Evolutionary conservation across 2,113 vertebrate genomes (phyloP).

Genomic region (Megatriorchis doriae): DNA sequence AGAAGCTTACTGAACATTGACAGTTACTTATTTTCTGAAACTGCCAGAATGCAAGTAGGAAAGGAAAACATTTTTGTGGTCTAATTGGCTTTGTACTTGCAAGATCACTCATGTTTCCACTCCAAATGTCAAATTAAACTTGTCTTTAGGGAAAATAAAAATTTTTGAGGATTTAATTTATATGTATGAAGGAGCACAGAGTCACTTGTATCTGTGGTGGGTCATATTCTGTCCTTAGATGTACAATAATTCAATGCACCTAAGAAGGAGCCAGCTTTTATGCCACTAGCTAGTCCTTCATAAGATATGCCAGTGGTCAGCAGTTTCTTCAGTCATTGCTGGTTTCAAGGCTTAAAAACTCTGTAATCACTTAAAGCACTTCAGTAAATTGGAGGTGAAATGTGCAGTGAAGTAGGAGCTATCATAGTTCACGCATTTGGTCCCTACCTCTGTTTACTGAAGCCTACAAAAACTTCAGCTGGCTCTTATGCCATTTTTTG

Average conservation of each 20-base stretch:
- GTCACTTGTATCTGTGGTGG: background rate
- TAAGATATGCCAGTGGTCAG: background rate
- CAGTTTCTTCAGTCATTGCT: background rate
- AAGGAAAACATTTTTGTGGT: background rate
- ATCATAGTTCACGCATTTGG: background rate
- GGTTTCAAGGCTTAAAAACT: background rate
- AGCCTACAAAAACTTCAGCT: background rate
- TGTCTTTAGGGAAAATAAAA: background rate
- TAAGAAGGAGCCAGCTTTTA: background rate
- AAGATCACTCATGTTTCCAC: background rate
- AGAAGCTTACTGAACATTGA: background rate
- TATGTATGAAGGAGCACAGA: background rate
- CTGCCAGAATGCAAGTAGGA: background rate
- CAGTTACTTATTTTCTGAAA: background rate
- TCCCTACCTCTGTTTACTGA: background rate
- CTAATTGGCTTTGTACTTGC: background rate
- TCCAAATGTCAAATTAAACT: background rate
- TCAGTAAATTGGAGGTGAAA: background rate
- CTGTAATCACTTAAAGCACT: background rate
- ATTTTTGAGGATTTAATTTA: background rate
- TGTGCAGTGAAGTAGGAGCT: background rate
- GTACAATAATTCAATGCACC: background rate
- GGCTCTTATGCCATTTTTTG: background rate
- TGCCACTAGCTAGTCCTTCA: background rate
- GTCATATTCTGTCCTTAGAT: background rate